Conservation (phyloP, 92 coral and sea anemone species). For the Porites divaricata region DNA sequence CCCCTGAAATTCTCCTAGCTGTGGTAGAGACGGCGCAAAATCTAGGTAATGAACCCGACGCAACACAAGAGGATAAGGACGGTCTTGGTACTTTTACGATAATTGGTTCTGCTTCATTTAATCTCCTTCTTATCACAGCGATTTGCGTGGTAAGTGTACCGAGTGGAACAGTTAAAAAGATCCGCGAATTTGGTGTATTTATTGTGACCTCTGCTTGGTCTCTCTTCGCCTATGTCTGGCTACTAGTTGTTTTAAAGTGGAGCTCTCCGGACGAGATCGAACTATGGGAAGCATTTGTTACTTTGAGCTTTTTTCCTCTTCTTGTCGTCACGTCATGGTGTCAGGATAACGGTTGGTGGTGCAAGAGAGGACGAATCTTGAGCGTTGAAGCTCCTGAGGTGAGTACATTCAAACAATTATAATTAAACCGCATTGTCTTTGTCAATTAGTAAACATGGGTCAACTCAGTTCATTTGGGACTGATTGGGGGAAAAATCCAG, state of each 20-base stretch:
- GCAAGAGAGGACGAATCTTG: constrained; percentile 56
- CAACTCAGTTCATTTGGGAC: background rate
- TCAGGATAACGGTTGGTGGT: constrained; percentile 94
- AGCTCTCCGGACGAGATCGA: constrained; percentile 79
- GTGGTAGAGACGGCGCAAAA: constrained; percentile 83
- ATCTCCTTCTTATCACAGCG: constrained; percentile 83
- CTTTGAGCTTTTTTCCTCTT: constrained; percentile 78
- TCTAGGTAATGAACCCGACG: constrained; percentile 43
- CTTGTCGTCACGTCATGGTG: constrained; percentile 88
- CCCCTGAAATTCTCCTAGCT: constrained; percentile 85
- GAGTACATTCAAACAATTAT: constrained; percentile 18
- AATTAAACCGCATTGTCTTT: background rate
- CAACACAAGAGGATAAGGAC: constrained; percentile 54
- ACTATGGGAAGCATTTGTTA: constrained; percentile 87
- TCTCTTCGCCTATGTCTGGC: constrained; percentile 89
- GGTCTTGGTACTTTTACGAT: constrained; percentile 92
- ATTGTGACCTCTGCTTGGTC: constrained; percentile 85
- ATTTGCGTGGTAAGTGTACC: constrained; percentile 89
- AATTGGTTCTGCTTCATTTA: constrained; percentile 90
- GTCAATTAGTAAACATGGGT: constrained; percentile 11
- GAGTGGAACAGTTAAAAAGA: constrained; percentile 64
- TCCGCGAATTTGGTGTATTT: constrained; percentile 90
- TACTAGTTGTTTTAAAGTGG: constrained; percentile 77
- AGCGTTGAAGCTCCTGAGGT: constrained; percentile 89
- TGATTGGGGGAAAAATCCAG: background rate